These are phyloP conservation scores for Polyodon spathula DNA, from an alignment of 2,113 vertebrate genomes.

Conservation along the genomic window DNA sequence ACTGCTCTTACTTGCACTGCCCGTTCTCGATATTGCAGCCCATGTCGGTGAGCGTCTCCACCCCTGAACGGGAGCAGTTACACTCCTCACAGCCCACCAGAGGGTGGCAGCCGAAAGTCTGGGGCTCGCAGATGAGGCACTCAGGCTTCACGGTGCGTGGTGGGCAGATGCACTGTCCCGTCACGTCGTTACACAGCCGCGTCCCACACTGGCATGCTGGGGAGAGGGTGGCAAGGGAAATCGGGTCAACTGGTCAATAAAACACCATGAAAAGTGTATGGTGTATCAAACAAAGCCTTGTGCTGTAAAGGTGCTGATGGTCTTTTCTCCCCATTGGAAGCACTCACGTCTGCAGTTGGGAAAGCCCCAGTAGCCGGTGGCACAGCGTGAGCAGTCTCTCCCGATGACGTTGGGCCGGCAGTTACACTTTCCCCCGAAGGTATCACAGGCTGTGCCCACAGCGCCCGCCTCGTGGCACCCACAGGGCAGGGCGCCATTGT, in stretches of 20 bases:
- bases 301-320: too few relatives aligned
- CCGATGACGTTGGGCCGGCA: conserved; percentile 82
- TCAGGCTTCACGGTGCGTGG: conserved; percentile 76
- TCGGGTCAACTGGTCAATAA: too few relatives aligned
- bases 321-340: rapidly evolving
- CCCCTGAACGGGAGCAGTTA: conserved; percentile 74
- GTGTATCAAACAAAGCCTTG: too few relatives aligned
- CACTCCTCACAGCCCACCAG: conserved; percentile 87
- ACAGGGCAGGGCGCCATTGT: conserved; percentile 79
- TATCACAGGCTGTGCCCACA: conserved; percentile 61
- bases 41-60: conserved; percentile 52
- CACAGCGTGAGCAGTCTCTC: conserved; percentile 83
- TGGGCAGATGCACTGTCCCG: conserved; percentile 83
- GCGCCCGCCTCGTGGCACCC: conserved; percentile 80
- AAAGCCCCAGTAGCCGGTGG: conserved; percentile 91
- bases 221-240: background rate
- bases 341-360: conserved; percentile 87
- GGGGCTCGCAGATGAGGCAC: conserved; percentile 76
- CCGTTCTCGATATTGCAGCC: conserved; percentile 74
- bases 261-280: too few relatives aligned
- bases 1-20: conserved; percentile 77
- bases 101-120: conserved; percentile 87
- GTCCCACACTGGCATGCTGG: conserved; percentile 82
- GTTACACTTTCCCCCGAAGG: conserved; percentile 78
- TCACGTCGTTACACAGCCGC: conserved; percentile 77